Conservation (phyloP, 2,888 invertebrate genomes). For the Emesis furor region DNA sequence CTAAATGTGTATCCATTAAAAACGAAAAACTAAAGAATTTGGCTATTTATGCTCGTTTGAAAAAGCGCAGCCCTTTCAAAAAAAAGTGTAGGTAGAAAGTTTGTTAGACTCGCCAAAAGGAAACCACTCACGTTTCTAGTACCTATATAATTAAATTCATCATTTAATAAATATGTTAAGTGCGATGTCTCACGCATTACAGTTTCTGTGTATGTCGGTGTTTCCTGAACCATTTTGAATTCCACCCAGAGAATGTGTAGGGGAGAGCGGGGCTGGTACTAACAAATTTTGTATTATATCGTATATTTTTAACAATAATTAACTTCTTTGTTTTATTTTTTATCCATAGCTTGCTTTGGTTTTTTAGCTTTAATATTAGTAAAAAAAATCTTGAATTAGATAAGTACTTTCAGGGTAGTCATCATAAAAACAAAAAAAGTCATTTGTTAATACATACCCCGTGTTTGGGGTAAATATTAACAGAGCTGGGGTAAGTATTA, state of each 20-base stretch:
- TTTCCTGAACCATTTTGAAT: too few species aligned
- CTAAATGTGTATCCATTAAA: too few species aligned
- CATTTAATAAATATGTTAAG: too few species aligned
- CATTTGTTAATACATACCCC: constrained; percentile 44
- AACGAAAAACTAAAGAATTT: too few species aligned
- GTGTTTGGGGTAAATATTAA: constrained; percentile 45
- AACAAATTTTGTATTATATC: background rate
- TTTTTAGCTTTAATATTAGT: background rate
- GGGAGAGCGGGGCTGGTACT: constrained; percentile 8
- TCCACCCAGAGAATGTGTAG: background rate
- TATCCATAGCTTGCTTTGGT: background rate
- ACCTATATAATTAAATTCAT: too few species aligned
- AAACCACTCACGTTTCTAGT: too few species aligned
- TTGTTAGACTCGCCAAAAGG: too few species aligned
- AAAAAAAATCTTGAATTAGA: background rate
- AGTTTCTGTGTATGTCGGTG: too few species aligned
- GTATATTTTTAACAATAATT: background rate
- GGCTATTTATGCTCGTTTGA: too few species aligned
- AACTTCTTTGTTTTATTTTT: background rate
- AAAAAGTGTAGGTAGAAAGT: too few species aligned
- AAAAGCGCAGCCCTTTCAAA: too few species aligned
- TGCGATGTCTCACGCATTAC: too few species aligned
- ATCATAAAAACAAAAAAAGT: background rate
- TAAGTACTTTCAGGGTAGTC: background rate
- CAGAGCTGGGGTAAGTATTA: constrained; percentile 49